Evolutionary conservation across 2,113 vertebrate genomes (phyloP).

Genomic region (Petroica traversi): DNA sequence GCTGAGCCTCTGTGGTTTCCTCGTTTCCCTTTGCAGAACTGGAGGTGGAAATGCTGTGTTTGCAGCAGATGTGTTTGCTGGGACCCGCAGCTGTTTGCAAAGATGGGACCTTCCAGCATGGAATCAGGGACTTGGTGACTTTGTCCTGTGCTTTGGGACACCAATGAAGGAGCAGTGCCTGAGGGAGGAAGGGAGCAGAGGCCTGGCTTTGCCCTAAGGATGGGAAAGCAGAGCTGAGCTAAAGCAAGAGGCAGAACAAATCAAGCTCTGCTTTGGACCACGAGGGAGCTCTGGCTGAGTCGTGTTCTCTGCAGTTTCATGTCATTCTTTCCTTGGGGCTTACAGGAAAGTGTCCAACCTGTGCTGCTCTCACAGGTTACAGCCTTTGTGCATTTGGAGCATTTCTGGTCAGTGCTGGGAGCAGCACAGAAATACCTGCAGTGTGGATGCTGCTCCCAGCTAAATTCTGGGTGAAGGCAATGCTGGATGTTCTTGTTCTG

Average conservation of each 20-base stretch:
- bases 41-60: neutral
- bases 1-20: neutral
- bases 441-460: neutral
- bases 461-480: neutral
- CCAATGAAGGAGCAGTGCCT: neutral
- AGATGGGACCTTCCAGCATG: neutral
- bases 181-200: neutral
- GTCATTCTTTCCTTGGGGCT: neutral
- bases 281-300: neutral
- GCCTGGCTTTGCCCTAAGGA: neutral
- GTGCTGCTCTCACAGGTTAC: neutral
- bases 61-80: neutral
- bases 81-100: neutral
- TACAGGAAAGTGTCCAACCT: neutral
- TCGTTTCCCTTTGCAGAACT: neutral
- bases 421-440: neutral
- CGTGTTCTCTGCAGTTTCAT: neutral
- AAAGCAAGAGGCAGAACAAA: accelerated
- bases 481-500: neutral
- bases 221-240: neutral
- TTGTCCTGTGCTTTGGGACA: neutral
- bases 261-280: neutral
- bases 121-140: neutral
- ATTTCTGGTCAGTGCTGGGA: neutral
- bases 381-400: neutral